Base-by-base conservation (phyloP, 37 sponge, comb jelly and placozoan genomes). In the Haliclona indistincta region DNA sequence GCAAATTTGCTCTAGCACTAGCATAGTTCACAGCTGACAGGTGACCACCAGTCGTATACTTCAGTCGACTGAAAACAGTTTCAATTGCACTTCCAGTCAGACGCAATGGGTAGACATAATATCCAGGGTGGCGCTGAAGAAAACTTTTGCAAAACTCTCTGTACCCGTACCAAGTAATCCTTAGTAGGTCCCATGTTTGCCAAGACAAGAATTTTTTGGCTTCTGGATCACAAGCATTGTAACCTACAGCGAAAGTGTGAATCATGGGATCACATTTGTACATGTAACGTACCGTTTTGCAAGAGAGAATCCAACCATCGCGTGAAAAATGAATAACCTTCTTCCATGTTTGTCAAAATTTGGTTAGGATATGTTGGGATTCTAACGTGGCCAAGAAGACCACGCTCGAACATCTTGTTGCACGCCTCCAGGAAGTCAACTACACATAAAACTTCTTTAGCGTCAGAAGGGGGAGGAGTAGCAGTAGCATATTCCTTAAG, bases 161-260 rank as follows among this genome's bases (percentile, higher is more conserved):
- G 36, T 37, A 66, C 35, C 38, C 67, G 35, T 66, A 34, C 10
- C 28, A 28, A 37, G 4, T 5, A 6, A 66, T 6, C 5, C 67
- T 7, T 11, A 66, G 38, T 4, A 66, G 67, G 35, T 66, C 67
- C 64, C 64, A 62, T 62, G 64, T 62, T 62, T 62, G 64, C 64
- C 64, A 62, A 26, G 64, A 17, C 26, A 62, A 62, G 22, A 62
- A 49, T 49, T 49, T 13, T 17, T 49, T 49, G 53, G 17, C 17
- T 49, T 49, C 17, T 20, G 17, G 13, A 49, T 49, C 53, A 49
- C 13, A 13, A 49, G 53, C 53, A 49, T 49, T 17, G 17, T 49
- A 49, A 49, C 53, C 53, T 49, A 49, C 53, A 49, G 17, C 13
- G 17, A 13, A 49, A 13, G 17, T n/a, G 53, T 17, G 17, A 49